Conservation (phyloP, 2,888 invertebrate genomes). For the Linnaemya tessellans region DNA sequence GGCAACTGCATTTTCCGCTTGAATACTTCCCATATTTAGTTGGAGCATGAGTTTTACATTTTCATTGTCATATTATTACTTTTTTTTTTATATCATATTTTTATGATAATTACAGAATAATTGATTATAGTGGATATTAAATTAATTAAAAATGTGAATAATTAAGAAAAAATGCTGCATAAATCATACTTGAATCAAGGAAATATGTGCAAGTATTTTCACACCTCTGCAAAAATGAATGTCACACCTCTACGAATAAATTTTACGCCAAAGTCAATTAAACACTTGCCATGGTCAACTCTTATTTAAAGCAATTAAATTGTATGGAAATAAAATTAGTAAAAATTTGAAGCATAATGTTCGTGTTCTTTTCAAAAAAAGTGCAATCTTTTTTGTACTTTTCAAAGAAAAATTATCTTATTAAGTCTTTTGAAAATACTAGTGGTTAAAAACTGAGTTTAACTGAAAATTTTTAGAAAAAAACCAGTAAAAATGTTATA, state of each 20-base stretch:
- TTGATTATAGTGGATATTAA: background rate
- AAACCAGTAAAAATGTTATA: too few species aligned
- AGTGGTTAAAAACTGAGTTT: too few species aligned
- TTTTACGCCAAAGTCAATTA: too few species aligned
- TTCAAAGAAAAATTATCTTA: too few species aligned
- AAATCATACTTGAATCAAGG: background rate
- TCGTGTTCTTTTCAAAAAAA: too few species aligned
- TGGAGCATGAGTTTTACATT: background rate
- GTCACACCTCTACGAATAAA: background rate
- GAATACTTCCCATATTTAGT: background rate
- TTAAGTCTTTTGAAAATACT: too few species aligned
- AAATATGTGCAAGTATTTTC: background rate
- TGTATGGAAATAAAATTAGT: too few species aligned
- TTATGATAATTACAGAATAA: slow-evolving; percentile 14
- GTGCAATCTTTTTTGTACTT: too few species aligned
- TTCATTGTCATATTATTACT: slow-evolving; percentile 28
- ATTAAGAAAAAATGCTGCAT: background rate
- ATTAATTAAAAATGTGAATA: background rate
- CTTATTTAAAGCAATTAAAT: too few species aligned
- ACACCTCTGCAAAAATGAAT: background rate
- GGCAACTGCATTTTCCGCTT: background rate
- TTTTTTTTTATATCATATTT: background rate
- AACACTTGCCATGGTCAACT: too few species aligned
- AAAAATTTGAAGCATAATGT: too few species aligned
- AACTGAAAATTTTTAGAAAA: too few species aligned